Evolutionary conservation across 1,140 invertebrate species (phyloP).

Genomic region (Drosophila miranda): DNA sequence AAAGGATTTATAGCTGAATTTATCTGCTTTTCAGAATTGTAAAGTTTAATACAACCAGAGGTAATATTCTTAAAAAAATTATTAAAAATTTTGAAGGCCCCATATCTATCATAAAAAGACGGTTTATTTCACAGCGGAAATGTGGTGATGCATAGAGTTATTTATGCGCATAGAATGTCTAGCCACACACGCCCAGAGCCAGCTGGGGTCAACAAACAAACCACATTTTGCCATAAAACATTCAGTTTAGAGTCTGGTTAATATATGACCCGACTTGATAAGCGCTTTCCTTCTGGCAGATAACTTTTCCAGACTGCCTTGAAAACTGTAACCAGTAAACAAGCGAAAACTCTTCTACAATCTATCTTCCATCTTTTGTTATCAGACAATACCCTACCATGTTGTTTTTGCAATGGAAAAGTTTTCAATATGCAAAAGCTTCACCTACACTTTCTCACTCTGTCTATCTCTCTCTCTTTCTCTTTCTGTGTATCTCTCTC

Average conservation of each 20-base stretch:
- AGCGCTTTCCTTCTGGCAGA: conserved; percentile 2
- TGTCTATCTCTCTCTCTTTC: background rate
- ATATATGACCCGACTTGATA: background rate
- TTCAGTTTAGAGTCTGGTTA: conserved; percentile 8
- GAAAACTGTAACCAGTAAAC: conserved; percentile 9
- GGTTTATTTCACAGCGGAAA: too few species aligned
- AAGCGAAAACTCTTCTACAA: conserved; percentile 17
- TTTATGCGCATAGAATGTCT: too few species aligned
- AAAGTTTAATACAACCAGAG: too few species aligned
- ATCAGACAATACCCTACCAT: conserved; percentile 52
- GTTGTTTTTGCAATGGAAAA: conserved; percentile 67
- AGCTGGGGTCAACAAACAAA: too few species aligned
- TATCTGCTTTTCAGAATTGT: too few species aligned
- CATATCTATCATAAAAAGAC: too few species aligned
- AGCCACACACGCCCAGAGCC: background rate
- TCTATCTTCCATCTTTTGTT: conserved; percentile 38
- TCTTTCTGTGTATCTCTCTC: conserved; percentile 1
- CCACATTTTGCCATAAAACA: background rate
- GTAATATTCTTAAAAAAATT: too few species aligned
- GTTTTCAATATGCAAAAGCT: conserved; percentile 67
- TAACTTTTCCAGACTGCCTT: conserved; percentile 26
- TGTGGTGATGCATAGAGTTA: too few species aligned
- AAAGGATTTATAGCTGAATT: too few species aligned
- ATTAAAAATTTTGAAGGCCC: too few species aligned
- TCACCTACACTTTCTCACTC: background rate